These are phyloP conservation scores for Melitaea athalia DNA, from an alignment of 2,888 invertebrate species.

Conservation along the genomic window DNA sequence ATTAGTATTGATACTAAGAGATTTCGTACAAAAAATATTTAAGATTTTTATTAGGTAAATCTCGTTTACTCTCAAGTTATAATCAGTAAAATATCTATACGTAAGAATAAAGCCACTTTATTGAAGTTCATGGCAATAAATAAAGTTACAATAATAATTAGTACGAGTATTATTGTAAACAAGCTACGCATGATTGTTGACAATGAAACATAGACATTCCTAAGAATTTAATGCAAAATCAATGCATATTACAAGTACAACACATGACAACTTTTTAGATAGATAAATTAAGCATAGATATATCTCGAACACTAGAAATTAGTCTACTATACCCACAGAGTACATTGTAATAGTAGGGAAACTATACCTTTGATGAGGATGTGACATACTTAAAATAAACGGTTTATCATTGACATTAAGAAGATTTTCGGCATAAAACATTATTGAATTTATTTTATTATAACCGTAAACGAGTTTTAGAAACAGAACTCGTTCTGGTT, in stretches of 20 bases:
- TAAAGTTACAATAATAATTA: neutral
- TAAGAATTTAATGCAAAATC: neutral
- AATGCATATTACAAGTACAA: neutral
- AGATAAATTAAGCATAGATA: neutral
- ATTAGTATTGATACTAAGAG: too few species aligned
- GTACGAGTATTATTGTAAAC: neutral
- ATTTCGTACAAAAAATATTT: too few species aligned
- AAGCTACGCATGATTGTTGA: neutral
- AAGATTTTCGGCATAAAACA: constrained; percentile 24
- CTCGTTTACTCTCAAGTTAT: too few species aligned
- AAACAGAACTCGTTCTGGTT: constrained; percentile 75
- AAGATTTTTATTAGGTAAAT: too few species aligned
- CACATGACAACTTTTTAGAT: neutral
- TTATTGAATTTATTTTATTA: constrained; percentile 35
- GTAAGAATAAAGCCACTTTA: neutral
- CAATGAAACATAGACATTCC: neutral
- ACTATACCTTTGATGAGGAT: neutral
- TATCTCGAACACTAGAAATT: neutral
- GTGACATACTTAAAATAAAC: constrained; percentile 8
- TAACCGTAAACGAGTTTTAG: constrained; percentile 72
- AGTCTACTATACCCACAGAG: constrained; percentile 1
- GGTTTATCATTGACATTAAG: constrained; percentile 9
- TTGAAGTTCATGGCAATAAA: neutral
- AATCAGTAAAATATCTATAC: neutral
- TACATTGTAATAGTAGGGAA: too few species aligned